A percentile compares a stretch with the other conserved stretches of the same genome.
phyloP scores from a whole-genome alignment of 2,113 vertebrate species.

The Dolichallabes microphthalmus region DNA sequence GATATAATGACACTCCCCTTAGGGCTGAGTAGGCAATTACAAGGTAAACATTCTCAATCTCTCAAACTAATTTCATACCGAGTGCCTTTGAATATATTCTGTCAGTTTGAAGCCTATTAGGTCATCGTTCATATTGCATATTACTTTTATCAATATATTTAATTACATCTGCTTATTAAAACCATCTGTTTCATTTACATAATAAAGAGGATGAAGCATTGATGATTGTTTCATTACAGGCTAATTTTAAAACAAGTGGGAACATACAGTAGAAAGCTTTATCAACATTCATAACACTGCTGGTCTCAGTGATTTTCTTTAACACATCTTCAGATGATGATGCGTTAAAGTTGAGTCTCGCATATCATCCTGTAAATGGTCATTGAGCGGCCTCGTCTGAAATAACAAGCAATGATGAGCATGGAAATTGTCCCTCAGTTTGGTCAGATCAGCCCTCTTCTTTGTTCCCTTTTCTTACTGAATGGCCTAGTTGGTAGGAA shows the following conservation, averaged over 20 bases:
- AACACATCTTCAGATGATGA: neutral
- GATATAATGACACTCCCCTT: neutral
- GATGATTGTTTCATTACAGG: constrained; percentile 9
- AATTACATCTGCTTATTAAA: constrained; percentile 21
- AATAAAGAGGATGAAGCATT: neutral
- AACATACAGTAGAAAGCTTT: neutral
- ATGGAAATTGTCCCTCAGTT: constrained; percentile 50
- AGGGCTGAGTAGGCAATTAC: constrained; percentile 18
- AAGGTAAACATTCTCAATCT: neutral
- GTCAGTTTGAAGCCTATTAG: neutral
- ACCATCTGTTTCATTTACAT: neutral
- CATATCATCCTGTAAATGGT: constrained; percentile 10
- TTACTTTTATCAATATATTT: constrained; percentile 14
- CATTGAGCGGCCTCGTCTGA: constrained; percentile 17
- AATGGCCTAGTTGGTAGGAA: constrained; percentile 74
- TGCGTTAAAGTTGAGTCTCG: neutral
- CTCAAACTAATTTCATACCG: constrained; percentile 2
- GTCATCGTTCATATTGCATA: neutral
- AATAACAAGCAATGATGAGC: constrained; percentile 40
- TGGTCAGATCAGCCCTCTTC: constrained; percentile 58
- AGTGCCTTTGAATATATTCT: neutral
- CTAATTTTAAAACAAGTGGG: constrained; percentile 13
- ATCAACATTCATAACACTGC: neutral
- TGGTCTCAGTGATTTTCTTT: neutral
- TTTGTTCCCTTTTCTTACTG: constrained; percentile 57